Conservation (phyloP, 2,888 invertebrate genomes). For the Tenthredo livida region DNA sequence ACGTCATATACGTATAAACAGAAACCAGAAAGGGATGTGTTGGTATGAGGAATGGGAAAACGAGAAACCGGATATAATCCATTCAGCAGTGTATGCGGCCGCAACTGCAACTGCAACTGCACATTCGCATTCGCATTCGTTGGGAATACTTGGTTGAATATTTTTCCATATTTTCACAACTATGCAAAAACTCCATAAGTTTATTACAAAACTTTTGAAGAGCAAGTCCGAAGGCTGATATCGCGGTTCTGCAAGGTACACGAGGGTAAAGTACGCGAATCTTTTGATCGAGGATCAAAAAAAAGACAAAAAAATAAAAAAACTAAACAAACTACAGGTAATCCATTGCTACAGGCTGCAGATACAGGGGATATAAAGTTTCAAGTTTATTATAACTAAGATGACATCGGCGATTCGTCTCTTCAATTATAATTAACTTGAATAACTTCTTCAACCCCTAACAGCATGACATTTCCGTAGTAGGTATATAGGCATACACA, state of each 20-base stretch:
- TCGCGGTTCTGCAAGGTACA: not conserved
- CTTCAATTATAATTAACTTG: slow-evolving; percentile 25
- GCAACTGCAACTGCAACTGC: slow-evolving; percentile 1
- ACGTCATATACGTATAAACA: not conserved
- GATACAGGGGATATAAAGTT: not conserved
- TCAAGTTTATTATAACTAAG: slow-evolving; percentile 8
- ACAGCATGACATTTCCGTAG: not conserved
- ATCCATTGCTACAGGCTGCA: not conserved
- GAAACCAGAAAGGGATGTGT: not conserved
- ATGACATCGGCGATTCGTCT: slow-evolving; percentile 7
- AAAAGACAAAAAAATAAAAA: not conserved
- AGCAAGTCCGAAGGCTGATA: not conserved
- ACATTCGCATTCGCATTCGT: slow-evolving; percentile 12
- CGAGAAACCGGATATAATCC: slow-evolving; percentile 47
- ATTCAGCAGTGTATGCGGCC: not conserved
- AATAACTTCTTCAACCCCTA: not conserved
- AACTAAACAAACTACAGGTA: too few species aligned
- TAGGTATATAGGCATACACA: not conserved
- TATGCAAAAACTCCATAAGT: slow-evolving; percentile 35
- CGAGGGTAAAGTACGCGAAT: not conserved
- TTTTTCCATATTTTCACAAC: slow-evolving; percentile 52
- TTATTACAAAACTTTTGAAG: slow-evolving; percentile 39
- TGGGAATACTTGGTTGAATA: slow-evolving; percentile 38
- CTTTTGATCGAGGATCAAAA: not conserved
- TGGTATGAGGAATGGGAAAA: not conserved